Conservation (phyloP, 2,888 invertebrate genomes). For the Abscondita cerata region DNA sequence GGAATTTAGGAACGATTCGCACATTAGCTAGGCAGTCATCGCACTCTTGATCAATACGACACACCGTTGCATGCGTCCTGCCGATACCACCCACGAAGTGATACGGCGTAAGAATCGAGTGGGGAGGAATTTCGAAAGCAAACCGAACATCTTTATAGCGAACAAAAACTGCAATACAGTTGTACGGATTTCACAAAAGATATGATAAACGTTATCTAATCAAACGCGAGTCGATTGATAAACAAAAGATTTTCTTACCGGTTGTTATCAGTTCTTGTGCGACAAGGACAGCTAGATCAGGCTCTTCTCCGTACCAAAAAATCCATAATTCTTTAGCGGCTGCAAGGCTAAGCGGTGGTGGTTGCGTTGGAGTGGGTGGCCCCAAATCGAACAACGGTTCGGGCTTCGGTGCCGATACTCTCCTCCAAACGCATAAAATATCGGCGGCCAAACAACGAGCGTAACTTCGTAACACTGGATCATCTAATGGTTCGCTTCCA, state of each 20-base stretch:
- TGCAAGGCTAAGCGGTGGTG: slow-evolving; percentile 80
- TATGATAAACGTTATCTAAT: too few relatives aligned
- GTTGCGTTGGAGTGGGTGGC: slow-evolving; percentile 62
- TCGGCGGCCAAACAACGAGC: slow-evolving; percentile 91
- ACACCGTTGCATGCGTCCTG: slow-evolving; percentile 36
- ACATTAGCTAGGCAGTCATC: slow-evolving; percentile 36
- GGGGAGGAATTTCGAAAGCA: slow-evolving; percentile 15
- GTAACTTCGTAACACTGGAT: slow-evolving; percentile 90
- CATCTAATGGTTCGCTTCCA: slow-evolving; percentile 73
- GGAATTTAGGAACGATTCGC: slow-evolving; percentile 30
- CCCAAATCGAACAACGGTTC: slow-evolving; percentile 56
- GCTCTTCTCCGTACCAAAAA: slow-evolving; percentile 99
- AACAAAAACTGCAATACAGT: too few relatives aligned
- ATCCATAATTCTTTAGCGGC: slow-evolving; percentile 98
- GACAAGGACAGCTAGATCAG: slow-evolving; percentile 84
- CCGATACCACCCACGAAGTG: slow-evolving; percentile 37
- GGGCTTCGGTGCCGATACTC: slow-evolving; percentile 70
- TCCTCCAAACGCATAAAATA: slow-evolving; percentile 97
- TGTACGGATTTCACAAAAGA: too few relatives aligned
- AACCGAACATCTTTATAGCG: too few relatives aligned
- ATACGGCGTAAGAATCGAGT: slow-evolving; percentile 30
- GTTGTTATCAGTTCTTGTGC: slow-evolving; percentile 83
- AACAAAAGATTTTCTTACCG: slow-evolving; percentile 69
- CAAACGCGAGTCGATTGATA: too few relatives aligned
- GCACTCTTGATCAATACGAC: slow-evolving; percentile 39